Evolutionary conservation across 2,888 invertebrate genomes (phyloP).

Genomic region (Dryococelus australis): DNA sequence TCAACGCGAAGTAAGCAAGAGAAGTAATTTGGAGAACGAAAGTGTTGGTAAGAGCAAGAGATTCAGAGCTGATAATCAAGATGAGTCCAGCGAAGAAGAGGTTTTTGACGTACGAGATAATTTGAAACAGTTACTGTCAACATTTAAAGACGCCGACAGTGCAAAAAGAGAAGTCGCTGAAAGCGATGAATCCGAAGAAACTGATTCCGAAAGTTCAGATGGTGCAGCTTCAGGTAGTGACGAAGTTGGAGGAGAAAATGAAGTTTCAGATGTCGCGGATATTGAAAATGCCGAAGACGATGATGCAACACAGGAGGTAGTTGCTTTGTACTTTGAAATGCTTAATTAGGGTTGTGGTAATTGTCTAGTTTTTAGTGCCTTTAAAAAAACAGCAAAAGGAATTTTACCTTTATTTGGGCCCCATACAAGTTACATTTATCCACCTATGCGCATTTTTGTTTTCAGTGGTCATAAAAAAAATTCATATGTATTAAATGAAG

Average conservation of each 20-base stretch:
- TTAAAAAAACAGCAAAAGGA: too few species aligned
- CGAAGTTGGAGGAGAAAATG: conserved; percentile 45
- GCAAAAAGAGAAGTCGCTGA: conserved; percentile 34
- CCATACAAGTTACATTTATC: too few species aligned
- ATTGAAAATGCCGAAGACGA: conserved; percentile 48
- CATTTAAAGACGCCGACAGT: conserved; percentile 56
- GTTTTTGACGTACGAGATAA: conserved; percentile 65
- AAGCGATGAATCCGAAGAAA: conserved; percentile 29
- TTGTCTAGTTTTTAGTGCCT: too few species aligned
- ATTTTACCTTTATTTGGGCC: too few species aligned
- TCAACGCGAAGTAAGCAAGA: background rate
- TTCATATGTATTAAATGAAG: too few species aligned
- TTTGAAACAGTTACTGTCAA: conserved; percentile 63
- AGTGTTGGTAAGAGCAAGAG: conserved; percentile 9
- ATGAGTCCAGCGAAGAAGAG: conserved; percentile 50
- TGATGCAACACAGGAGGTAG: conserved; percentile 46
- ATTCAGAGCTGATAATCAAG: background rate
- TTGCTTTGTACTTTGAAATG: too few species aligned
- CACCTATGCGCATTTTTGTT: too few species aligned
- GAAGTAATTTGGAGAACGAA: background rate
- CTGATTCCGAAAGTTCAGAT: background rate
- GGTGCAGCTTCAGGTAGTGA: conserved; percentile 42
- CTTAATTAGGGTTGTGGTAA: too few species aligned
- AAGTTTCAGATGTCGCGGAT: conserved; percentile 35
- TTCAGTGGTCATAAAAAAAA: too few species aligned